Percentiles rank a stretch among this genome's conserved stretches.
phyloP scores from a whole-genome alignment of 2,113 vertebrate species.

The Hypomesus transpacificus region DNA sequence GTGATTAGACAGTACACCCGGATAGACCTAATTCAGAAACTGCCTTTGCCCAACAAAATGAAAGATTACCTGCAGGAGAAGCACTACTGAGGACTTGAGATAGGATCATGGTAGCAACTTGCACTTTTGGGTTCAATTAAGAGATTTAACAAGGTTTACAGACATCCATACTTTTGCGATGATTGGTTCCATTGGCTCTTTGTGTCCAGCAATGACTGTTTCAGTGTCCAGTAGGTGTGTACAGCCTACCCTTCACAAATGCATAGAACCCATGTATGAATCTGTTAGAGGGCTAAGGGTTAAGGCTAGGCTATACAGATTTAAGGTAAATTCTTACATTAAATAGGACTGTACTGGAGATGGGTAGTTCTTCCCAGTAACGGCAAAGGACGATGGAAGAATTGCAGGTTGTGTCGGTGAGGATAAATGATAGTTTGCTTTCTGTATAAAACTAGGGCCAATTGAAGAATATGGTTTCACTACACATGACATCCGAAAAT shows the following conservation, averaged over 20 bases:
- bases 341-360: neutral
- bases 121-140: slow-evolving; percentile 88
- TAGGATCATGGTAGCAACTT: slow-evolving; percentile 79
- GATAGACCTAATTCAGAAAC: slow-evolving; percentile 98
- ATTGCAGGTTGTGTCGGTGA: neutral
- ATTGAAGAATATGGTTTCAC: slow-evolving; percentile 8
- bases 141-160: slow-evolving; percentile 90
- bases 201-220: slow-evolving; percentile 51
- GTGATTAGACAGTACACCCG: slow-evolving; percentile 97
- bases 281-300: slow-evolving; percentile 7
- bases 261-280: slow-evolving; percentile 41
- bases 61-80: slow-evolving; percentile 99
- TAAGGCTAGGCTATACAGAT: too few relatives aligned
- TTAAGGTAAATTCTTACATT: too few relatives aligned
- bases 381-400: neutral
- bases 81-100: slow-evolving; percentile 90
- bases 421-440: neutral
- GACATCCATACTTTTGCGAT: slow-evolving; percentile 74
- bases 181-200: slow-evolving; percentile 73
- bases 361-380: neutral
- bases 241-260: slow-evolving; percentile 45
- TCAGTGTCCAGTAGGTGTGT: slow-evolving; percentile 53
- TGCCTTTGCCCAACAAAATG: slow-evolving; percentile 99
- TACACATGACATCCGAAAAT: neutral
- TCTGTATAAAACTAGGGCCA: slow-evolving; percentile 11